Percentiles rank a stretch among this genome's conserved stretches.
Evolutionary conservation across 2,113 vertebrate species (phyloP).

Genomic region (Pelecanoides urinatrix): DNA sequence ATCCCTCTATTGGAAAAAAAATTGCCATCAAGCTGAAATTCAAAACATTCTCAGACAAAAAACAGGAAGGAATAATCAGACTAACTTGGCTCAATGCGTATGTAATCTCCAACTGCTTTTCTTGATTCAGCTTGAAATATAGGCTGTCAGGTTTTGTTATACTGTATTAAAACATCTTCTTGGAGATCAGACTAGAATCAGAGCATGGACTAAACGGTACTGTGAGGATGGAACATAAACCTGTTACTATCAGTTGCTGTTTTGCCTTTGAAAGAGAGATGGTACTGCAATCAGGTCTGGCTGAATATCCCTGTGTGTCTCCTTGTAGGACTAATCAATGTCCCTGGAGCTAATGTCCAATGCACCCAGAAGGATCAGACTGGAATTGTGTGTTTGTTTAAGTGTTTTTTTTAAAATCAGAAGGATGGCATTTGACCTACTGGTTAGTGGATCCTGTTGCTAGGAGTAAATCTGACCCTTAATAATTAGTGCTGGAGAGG

Average conservation of each 20-base stretch:
- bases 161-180: not conserved
- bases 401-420: not conserved
- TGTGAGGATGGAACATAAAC: rapidly evolving
- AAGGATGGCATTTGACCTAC: not conserved
- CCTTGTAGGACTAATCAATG: not conserved
- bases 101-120: not conserved
- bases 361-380: not conserved
- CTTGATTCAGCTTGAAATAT: not conserved
- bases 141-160: not conserved
- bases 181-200: not conserved
- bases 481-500: not conserved
- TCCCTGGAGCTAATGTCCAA: not conserved
- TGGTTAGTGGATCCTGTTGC: not conserved
- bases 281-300: not conserved
- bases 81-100: not conserved
- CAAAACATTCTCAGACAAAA: not conserved
- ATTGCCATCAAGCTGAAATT: not conserved
- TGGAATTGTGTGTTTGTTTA: not conserved
- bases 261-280: not conserved
- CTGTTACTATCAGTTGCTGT: not conserved
- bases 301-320: not conserved
- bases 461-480: not conserved
- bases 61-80: not conserved
- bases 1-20: not conserved
- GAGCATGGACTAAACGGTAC: not conserved